Evolutionary conservation across 2,797 vertebrate genomes (phyloP), one percentile per base, ranked within the genome.

Genomic region (Lacerta bilineata): DNA sequence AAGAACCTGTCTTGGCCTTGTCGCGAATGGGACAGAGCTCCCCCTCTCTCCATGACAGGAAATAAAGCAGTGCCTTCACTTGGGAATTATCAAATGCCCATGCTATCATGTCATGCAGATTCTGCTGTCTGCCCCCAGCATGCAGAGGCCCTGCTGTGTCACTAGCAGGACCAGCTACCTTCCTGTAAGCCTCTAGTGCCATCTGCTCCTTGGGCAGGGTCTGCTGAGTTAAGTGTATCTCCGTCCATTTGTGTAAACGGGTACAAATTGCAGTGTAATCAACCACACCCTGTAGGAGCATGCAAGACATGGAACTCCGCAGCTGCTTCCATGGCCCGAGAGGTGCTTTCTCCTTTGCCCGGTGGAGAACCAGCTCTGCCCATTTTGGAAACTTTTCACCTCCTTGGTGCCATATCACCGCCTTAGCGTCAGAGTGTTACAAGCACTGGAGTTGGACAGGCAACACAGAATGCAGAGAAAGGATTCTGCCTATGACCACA

Each of bases 221-320:
- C 5, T 43, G 10, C 78, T 43, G 8, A n/a, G 66, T 59, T 13
- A 72, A 20, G n/a, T 50, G 23, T 25, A 10, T 41, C 25, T 59
- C 66, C 4, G 77, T 43, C 23, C 55, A 81, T 9, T 81, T 61
- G 36, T 72, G 25, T 66, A 64, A 15, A 18, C 18, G 39, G 69
- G 25, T 81, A 55, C 33, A 55, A 69, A 46, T 68, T 80, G 55
- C 83, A 81, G 41, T n/a, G 15, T 75, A 20, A 66, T 80, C 77
- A 80, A 46, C 83, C 87, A 85, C 88, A 81, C 88, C 83, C 69
- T 89, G 64, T 18, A 75, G 41, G 43, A 74, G 59, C 69, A 25
- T 76, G 83, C 29, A 75, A 72, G 18, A 27, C 69, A 68, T 81
- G 39, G 69, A 76, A 66, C 77, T 33, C 15, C 5, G 8, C 64